Conservation (phyloP, 2,113 vertebrate species). For the Atrichornis clamosus region DNA sequence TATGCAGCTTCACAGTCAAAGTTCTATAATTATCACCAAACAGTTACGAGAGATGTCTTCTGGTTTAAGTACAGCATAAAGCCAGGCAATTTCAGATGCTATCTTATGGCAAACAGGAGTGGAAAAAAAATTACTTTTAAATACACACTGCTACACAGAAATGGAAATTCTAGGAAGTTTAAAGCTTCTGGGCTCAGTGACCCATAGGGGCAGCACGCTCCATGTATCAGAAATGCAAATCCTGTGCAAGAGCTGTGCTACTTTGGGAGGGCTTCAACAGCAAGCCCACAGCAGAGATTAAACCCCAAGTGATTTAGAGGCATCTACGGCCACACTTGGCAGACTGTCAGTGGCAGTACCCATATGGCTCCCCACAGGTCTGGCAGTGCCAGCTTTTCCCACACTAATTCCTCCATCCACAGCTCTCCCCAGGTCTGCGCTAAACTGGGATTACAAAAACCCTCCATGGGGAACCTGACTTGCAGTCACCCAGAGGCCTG, state of each 20-base stretch:
- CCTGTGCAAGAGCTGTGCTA: neutral
- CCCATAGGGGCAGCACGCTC: rapidly evolving
- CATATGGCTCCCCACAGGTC: neutral
- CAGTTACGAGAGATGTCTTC: neutral
- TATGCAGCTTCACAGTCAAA: neutral
- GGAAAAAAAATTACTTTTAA: neutral
- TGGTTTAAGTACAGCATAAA: constrained; percentile 40
- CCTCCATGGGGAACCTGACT: neutral
- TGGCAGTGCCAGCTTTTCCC: neutral
- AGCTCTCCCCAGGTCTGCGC: neutral
- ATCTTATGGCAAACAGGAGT: neutral
- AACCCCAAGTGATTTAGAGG: neutral
- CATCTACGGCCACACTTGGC: neutral
- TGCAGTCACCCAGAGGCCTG: neutral
- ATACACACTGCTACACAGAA: neutral
- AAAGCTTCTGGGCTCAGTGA: neutral
- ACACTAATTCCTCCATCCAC: neutral
- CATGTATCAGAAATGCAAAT: neutral
- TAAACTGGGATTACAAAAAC: neutral
- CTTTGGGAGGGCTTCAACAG: neutral
- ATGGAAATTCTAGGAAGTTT: neutral
- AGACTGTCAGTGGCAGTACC: neutral
- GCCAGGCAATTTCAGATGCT: neutral
- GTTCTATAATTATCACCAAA: neutral
- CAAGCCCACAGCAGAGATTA: neutral